Percentiles rank a stretch among this genome's conserved stretches.
Evolutionary conservation across 1,140 invertebrate genomes (phyloP).

Genomic region (Scylla paramamosain): DNA sequence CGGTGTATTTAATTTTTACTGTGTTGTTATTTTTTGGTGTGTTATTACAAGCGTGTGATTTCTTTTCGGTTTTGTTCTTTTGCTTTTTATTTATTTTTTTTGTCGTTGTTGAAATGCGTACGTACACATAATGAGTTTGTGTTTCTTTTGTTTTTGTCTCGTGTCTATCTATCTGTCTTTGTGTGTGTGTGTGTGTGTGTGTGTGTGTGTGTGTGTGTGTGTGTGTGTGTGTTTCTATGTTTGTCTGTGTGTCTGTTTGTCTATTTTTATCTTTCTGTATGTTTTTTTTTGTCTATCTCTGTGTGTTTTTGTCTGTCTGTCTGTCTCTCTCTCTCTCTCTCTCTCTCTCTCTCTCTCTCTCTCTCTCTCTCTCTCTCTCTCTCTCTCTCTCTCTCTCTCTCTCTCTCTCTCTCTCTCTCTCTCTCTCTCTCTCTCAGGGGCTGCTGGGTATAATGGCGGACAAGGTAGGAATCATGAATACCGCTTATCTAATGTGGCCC

Average conservation of each 20-base stretch:
- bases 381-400: not conserved
- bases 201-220: constrained; percentile 29
- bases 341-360: not conserved
- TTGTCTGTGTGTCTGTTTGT: not conserved
- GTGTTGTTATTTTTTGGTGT: too few relatives aligned
- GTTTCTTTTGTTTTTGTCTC: too few relatives aligned
- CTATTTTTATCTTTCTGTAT: not conserved
- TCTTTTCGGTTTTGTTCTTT: too few relatives aligned
- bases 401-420: not conserved
- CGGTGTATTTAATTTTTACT: too few relatives aligned
- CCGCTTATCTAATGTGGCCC: too few relatives aligned
- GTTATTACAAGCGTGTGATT: too few relatives aligned
- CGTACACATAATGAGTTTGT: too few relatives aligned
- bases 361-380: not conserved
- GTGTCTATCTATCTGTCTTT: not conserved
- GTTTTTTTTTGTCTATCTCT: constrained; percentile 1
- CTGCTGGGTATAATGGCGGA: too few relatives aligned
- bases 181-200: constrained; percentile 35
- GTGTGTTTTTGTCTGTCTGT: not conserved
- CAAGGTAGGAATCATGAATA: too few relatives aligned
- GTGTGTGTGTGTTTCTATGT: constrained; percentile 6
- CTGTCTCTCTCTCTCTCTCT: not conserved
- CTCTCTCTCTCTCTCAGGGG: not conserved
- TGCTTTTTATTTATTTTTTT: too few relatives aligned
- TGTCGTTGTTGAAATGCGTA: too few relatives aligned